phyloP scores from a whole-genome alignment of 2,113 vertebrate genomes.

The Myiagra hebetior region DNA sequence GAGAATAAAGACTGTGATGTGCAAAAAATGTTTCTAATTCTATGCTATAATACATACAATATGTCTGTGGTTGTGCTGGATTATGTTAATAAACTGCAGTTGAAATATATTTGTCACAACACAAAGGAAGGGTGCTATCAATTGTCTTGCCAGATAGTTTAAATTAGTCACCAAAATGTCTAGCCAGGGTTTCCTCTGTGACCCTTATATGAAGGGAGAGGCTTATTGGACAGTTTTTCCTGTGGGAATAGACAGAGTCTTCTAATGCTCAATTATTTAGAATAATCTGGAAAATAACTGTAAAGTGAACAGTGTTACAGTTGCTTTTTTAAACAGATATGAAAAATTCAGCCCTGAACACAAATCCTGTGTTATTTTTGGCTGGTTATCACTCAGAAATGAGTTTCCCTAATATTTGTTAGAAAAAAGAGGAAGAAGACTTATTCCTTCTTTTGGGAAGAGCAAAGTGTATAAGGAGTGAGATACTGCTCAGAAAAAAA shows the following conservation, averaged over 20 bases:
- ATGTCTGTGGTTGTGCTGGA: conserved; percentile 79
- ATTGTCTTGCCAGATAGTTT: conserved; percentile 77
- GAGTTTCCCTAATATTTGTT: background rate
- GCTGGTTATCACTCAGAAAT: conserved; percentile 40
- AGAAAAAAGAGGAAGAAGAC: background rate
- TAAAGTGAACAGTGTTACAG: conserved; percentile 57
- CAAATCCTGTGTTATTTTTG: conserved; percentile 35
- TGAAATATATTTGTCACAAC: conserved; percentile 81
- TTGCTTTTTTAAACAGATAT: conserved; percentile 57
- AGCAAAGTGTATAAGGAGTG: background rate
- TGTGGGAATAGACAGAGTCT: conserved; percentile 53
- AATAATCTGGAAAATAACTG: conserved; percentile 71
- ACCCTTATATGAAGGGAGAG: conserved; percentile 69
- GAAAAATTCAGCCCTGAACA: conserved; percentile 23
- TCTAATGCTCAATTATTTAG: conserved; percentile 52
- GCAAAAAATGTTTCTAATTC: conserved; percentile 80
- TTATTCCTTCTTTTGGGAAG: background rate
- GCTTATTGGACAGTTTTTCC: conserved; percentile 56
- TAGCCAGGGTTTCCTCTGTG: conserved; percentile 83
- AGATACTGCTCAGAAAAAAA: background rate
- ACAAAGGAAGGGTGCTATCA: conserved; percentile 75
- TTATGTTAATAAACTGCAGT: conserved; percentile 79
- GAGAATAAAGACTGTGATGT: conserved; percentile 69
- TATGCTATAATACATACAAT: conserved; percentile 77
- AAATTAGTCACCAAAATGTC: conserved; percentile 83